Base-by-base conservation (phyloP, 2,113 vertebrate genomes). In the Platycercus adscitus region DNA sequence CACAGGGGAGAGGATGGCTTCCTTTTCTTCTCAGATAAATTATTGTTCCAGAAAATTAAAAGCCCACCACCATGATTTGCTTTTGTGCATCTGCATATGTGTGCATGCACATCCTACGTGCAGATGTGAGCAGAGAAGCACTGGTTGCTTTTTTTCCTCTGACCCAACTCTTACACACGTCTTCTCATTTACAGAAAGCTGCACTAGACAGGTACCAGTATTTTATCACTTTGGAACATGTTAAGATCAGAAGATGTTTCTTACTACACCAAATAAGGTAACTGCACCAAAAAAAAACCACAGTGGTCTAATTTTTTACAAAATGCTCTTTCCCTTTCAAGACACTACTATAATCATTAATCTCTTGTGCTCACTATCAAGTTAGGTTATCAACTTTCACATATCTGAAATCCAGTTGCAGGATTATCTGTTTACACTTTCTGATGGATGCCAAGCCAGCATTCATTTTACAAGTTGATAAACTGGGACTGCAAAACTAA, bases 141-240 rank as follows among this genome's bases (percentile, higher is more conserved):
- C 56, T 58, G 31, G 6, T 23, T 58, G 43, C 17, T 23, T 58
- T 58, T 58, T n/a, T 58, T 15, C 9, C 16, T 50, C 17, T 33
- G 18, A 20, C 4, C 5, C 3, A 2, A 8, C 25, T 55, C 17
- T 76, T 18, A 9, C 29, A 28, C 0, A 0, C 10, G 52, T 4
- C 0, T 78, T 68, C 52, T n/a, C 1, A 1, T 13, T 44, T 69
- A 43, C 16, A 63, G n/a, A 68, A 81, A 35, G 17, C 41, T 77
- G 21, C 3, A 9, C 9, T 31, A 26, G 9, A 43, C 23, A 33
- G 10, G 1, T 65, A 60, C 9, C 7, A 39, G n/a, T 43, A 55
- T 70, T 33, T 17, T 11, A 66, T 29, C 43, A 17, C 18, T 80
- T 56, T 77, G 47, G 29, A 56, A 10, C 3, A 26, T 20, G 11